Percentiles rank a stretch among this genome's conserved stretches.
Evolutionary conservation across 2,797 vertebrate species (phyloP).

Genomic region (Eulemur mongoz): DNA sequence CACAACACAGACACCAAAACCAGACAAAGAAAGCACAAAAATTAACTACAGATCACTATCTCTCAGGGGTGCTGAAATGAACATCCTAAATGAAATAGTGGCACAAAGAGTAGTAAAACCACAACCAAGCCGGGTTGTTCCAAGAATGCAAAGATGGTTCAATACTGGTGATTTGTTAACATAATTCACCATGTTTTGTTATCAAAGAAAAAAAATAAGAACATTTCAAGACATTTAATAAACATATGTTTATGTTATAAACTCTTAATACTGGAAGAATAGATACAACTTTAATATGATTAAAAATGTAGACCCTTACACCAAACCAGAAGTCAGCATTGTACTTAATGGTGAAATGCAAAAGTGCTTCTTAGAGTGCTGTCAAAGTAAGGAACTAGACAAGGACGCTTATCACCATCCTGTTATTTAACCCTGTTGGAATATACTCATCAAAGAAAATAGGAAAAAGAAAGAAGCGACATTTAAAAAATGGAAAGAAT

Average conservation of each 20-base stretch:
- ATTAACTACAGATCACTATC: not conserved
- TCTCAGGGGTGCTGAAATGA: not conserved
- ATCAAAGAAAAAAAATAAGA: not conserved
- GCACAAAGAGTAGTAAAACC: not conserved
- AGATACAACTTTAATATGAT: not conserved
- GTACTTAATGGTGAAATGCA: accelerated
- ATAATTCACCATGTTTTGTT: not conserved
- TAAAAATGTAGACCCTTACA: not conserved
- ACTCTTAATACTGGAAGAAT: not conserved
- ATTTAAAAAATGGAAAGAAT: not conserved
- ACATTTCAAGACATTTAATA: not conserved
- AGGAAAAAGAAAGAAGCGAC: not conserved
- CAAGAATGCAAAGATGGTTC: not conserved
- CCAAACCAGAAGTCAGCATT: not conserved
- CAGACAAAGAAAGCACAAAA: not conserved
- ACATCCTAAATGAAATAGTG: not conserved
- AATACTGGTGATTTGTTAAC: not conserved
- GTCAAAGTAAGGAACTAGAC: not conserved
- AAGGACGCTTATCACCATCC: accelerated
- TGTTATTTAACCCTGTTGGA: too few species aligned
- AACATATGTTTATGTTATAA: not conserved
- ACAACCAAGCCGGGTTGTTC: not conserved
- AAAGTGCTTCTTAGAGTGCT: too few species aligned
- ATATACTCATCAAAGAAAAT: not conserved
- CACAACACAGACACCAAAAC: not conserved